phyloP scores from a whole-genome alignment of 2,888 invertebrate species.

The Orthosia cruda region DNA sequence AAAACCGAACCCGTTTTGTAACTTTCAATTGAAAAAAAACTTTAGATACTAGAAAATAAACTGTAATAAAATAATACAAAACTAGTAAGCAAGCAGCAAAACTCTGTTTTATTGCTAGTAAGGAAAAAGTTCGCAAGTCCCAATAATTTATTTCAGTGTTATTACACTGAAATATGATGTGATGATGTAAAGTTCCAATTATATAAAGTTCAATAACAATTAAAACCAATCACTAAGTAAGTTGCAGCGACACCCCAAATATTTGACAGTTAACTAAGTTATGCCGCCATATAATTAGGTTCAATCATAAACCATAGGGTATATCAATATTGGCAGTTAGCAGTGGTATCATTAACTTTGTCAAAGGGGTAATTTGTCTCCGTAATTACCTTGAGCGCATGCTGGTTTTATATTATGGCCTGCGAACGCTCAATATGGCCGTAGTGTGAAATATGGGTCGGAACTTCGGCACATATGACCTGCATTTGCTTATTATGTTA shows the following conservation, averaged over 20 bases:
- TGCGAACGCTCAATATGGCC: not conserved
- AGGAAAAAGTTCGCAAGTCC: too few species aligned
- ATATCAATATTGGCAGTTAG: slow-evolving; percentile 52
- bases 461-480: too few species aligned
- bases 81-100: too few species aligned
- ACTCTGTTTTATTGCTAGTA: too few species aligned
- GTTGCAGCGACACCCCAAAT: not conserved
- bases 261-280: slow-evolving; percentile 20
- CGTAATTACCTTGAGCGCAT: slow-evolving; percentile 40
- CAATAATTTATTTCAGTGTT: too few species aligned
- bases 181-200: too few species aligned
- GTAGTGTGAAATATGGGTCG: not conserved
- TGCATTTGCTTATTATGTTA: too few species aligned
- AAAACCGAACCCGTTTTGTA: too few species aligned
- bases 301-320: slow-evolving; percentile 46
- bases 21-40: too few species aligned
- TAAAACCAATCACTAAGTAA: not conserved
- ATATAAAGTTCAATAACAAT: not conserved
- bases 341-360: slow-evolving; percentile 54
- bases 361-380: slow-evolving; percentile 55
- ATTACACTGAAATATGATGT: too few species aligned
- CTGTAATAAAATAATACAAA: too few species aligned
- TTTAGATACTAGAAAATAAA: too few species aligned
- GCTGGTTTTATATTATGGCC: slow-evolving; percentile 18
- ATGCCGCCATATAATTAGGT: slow-evolving; percentile 30